Evolutionary conservation across 2,797 vertebrate species (phyloP).

Genomic region (Psittacula echo): DNA sequence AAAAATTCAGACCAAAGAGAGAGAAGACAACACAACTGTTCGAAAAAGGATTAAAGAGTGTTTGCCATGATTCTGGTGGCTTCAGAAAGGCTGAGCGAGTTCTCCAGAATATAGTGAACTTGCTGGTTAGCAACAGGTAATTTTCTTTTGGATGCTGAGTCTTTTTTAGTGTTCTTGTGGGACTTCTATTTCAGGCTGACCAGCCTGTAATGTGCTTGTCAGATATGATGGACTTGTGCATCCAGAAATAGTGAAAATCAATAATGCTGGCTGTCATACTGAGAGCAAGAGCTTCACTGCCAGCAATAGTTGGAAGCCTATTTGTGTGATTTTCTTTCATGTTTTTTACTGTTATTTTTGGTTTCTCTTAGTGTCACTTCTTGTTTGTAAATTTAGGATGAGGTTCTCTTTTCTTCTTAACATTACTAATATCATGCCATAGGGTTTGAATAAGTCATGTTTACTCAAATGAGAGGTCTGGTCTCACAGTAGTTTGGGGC

Average conservation of each 20-base stretch:
- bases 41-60: background rate
- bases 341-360: background rate
- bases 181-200: background rate
- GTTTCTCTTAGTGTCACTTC: background rate
- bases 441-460: background rate
- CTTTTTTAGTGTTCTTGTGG: background rate
- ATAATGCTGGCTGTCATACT: background rate
- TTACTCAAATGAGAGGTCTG: background rate
- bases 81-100: background rate
- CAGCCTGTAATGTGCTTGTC: background rate
- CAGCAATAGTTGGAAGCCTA: background rate
- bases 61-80: background rate
- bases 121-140: background rate
- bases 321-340: background rate
- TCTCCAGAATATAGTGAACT: background rate
- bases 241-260: background rate
- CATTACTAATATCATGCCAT: accelerated
- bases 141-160: background rate
- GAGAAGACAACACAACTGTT: background rate
- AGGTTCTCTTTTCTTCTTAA: background rate
- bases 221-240: accelerated
- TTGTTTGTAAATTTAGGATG: background rate
- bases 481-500: background rate
- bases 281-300: background rate
- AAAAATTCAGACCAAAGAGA: accelerated